These are phyloP conservation scores for Lophochroa leadbeateri DNA, from an alignment of 2,113 vertebrate genomes.

Conservation along the genomic window DNA sequence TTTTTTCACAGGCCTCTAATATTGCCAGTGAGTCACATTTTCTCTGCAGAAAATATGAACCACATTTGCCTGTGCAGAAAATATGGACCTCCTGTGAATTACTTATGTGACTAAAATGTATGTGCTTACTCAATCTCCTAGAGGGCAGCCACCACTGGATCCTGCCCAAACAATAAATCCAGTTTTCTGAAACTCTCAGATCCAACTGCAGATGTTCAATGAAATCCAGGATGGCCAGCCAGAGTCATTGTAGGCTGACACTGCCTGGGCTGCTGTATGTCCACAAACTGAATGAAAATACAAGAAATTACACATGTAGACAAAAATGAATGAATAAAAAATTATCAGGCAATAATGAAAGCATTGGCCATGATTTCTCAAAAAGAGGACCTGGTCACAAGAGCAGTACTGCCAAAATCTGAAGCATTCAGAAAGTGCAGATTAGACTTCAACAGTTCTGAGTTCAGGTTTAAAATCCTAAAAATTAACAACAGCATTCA, in stretches of 20 bases:
- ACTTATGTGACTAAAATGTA: not conserved
- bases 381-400: not conserved
- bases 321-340: not conserved
- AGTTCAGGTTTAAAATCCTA: not conserved
- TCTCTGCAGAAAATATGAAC: not conserved
- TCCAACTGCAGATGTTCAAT: not conserved
- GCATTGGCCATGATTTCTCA: not conserved
- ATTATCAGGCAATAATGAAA: not conserved
- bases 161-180: not conserved
- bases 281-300: not conserved
- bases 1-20: not conserved
- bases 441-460: not conserved
- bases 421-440: not conserved
- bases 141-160: not conserved
- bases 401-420: not conserved
- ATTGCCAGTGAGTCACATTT: not conserved
- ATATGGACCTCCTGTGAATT: not conserved
- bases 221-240: not conserved
- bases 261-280: not conserved
- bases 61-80: not conserved
- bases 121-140: not conserved
- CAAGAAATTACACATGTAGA: not conserved
- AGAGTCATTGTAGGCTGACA: not conserved
- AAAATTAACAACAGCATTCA: not conserved
- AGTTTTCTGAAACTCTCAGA: not conserved